phyloP scores from a whole-genome alignment of 2,888 invertebrate genomes.

The Andrena trimmerana region DNA sequence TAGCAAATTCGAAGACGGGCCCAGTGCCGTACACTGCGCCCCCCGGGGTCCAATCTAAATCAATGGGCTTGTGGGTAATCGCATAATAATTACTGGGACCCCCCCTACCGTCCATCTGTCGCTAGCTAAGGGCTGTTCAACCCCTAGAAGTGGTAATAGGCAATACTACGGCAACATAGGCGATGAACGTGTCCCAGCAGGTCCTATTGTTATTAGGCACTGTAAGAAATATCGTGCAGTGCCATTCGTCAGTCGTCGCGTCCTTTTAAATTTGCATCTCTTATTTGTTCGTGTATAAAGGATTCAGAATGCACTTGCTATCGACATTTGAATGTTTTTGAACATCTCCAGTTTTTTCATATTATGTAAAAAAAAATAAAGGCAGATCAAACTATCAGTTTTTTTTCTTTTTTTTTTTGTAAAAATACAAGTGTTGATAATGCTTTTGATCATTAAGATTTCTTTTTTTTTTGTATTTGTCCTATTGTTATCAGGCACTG shows the following conservation, averaged over 20 bases:
- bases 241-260: conserved; percentile 37
- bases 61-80: conserved; percentile 85
- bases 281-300: not conserved
- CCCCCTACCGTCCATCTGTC: conserved; percentile 84
- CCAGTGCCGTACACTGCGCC: conserved; percentile 72
- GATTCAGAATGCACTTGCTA: not conserved
- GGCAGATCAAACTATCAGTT: too few species aligned
- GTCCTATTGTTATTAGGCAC: conserved; percentile 80
- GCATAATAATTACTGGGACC: conserved; percentile 84
- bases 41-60: conserved; percentile 84
- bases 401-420: too few species aligned
- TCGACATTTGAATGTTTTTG: not conserved
- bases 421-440: too few species aligned
- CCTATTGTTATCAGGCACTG: conserved; percentile 79
- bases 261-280: conserved; percentile 32
- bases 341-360: not conserved
- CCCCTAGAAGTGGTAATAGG: conserved; percentile 71
- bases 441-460: too few species aligned
- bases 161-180: conserved; percentile 71
- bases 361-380: too few species aligned
- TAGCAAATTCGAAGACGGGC: conserved; percentile 73
- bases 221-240: conserved; percentile 72
- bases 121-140: conserved; percentile 75
- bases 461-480: conserved; percentile 52
- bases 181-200: conserved; percentile 80